Conservation (phyloP, 2,888 invertebrate species). For the Drosophila paranaensis region DNA sequence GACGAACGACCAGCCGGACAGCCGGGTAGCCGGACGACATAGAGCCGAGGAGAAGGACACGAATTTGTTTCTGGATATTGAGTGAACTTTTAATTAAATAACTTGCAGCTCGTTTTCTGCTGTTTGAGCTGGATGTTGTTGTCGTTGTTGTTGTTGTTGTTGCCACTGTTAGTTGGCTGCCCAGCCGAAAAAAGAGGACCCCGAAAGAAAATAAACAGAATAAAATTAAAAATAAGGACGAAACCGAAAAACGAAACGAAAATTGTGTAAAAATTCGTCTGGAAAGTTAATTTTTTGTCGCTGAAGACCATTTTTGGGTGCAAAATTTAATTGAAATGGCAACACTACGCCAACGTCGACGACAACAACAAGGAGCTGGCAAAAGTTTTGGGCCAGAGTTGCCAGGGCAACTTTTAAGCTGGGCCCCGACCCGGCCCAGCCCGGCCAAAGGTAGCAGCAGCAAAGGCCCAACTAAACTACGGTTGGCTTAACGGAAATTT, state of each 20-base stretch:
- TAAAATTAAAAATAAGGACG: conserved; percentile 22
- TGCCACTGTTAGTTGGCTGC: conserved; percentile 31
- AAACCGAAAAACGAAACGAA: conserved; percentile 35
- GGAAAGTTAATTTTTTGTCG: conserved; percentile 63
- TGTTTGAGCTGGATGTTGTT: conserved; percentile 38
- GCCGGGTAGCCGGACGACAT: neutral
- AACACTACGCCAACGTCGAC: conserved; percentile 45
- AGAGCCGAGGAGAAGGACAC: conserved; percentile 2
- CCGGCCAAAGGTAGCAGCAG: conserved; percentile 19
- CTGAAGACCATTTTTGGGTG: conserved; percentile 36
- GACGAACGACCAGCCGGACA: neutral
- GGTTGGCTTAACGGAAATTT: conserved; percentile 65
- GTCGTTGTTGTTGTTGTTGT: conserved; percentile 9
- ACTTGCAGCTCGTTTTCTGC: conserved; percentile 71
- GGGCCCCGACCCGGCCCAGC: conserved; percentile 2
- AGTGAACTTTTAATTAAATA: conserved; percentile 78
- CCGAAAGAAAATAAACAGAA: conserved; percentile 9
- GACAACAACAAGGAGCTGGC: conserved; percentile 5
- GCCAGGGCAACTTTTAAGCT: conserved; percentile 44
- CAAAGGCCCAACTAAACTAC: conserved; percentile 19
- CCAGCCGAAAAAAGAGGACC: conserved; percentile 23
- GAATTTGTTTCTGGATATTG: conserved; percentile 53
- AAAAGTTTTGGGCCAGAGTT: conserved; percentile 53
- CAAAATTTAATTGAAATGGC: conserved; percentile 71
- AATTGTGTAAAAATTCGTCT: conserved; percentile 58